phyloP scores from a whole-genome alignment of 2,888 invertebrate genomes.

The Oxycera nigricornis region DNA sequence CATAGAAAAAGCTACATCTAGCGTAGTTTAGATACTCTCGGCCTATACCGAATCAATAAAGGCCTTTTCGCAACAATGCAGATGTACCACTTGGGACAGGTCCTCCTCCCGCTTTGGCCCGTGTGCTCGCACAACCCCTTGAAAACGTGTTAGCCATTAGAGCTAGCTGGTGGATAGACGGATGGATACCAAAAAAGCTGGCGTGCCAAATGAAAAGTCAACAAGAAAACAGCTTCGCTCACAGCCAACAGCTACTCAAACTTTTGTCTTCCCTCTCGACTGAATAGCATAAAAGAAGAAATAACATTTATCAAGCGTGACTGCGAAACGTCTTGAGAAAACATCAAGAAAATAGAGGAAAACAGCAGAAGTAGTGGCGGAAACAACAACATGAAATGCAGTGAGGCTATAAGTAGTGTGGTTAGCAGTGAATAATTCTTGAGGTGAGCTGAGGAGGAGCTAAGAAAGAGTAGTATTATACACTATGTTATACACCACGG shows the following conservation, averaged over 20 bases:
- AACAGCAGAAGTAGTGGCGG: background rate
- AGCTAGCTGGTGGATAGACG: background rate
- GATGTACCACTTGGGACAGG: slow-evolving; percentile 4
- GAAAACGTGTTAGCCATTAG: background rate
- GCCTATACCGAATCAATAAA: slow-evolving; percentile 24
- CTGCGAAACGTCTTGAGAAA: background rate
- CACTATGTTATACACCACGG: slow-evolving; percentile 14
- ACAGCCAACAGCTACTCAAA: background rate
- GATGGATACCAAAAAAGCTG: background rate
- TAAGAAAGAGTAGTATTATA: background rate
- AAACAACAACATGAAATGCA: background rate
- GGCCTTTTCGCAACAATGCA: slow-evolving; percentile 23
- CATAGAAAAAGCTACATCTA: background rate
- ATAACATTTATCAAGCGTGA: slow-evolving; percentile 30
- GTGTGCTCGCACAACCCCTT: background rate
- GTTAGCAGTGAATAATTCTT: slow-evolving; percentile 1
- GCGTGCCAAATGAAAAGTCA: slow-evolving; percentile 2
- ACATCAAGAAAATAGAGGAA: background rate
- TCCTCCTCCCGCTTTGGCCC: background rate
- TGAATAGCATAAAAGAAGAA: background rate
- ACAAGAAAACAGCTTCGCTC: slow-evolving; percentile 20
- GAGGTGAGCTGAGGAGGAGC: background rate
- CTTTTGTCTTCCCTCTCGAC: background rate
- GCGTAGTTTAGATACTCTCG: background rate
- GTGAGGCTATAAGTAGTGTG: slow-evolving; percentile 5